Percentiles rank a stretch among this genome's conserved stretches.
Conservation (phyloP, 2,888 invertebrate genomes). For the Eucera pruinosa region DNA sequence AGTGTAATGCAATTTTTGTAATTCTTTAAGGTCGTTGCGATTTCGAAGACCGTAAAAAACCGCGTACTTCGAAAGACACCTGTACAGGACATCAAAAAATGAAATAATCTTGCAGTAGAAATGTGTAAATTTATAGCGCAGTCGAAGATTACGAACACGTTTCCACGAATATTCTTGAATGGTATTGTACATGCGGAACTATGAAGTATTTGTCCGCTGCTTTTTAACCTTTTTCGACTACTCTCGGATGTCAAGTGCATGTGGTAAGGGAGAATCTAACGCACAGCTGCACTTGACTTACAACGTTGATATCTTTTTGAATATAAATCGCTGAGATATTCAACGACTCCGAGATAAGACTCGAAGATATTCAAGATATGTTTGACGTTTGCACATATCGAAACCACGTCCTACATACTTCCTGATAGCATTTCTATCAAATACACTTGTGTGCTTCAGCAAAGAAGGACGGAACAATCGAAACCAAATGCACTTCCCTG, state of each 20-base stretch:
- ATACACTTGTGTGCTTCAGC: constrained; percentile 42
- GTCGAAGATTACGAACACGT: too few relatives aligned
- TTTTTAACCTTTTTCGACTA: constrained; percentile 51
- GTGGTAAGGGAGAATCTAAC: constrained; percentile 47
- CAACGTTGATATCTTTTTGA: constrained; percentile 61
- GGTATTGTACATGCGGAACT: too few relatives aligned
- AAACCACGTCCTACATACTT: constrained; percentile 56
- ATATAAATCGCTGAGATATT: constrained; percentile 63
- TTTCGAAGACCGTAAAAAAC: too few relatives aligned
- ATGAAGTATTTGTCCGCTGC: constrained; percentile 18
- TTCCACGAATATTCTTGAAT: too few relatives aligned
- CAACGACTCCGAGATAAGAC: constrained; percentile 58
- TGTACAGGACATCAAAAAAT: too few relatives aligned
- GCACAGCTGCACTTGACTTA: constrained; percentile 67
- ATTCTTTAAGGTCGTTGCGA: too few relatives aligned
- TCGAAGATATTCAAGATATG: constrained; percentile 57
- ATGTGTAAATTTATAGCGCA: too few relatives aligned
- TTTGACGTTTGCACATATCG: constrained; percentile 60
- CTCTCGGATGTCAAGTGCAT: constrained; percentile 52
- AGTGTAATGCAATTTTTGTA: too few relatives aligned
- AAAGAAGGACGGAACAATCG: constrained; percentile 22
- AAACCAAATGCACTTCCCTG: constrained; percentile 2
- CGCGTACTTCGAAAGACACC: too few relatives aligned
- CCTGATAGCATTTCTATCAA: constrained; percentile 56
- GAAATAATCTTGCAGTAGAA: too few relatives aligned